These are phyloP conservation scores for Lampris megalopsis DNA, from an alignment of 2,113 vertebrate species.

Conservation along the genomic window DNA sequence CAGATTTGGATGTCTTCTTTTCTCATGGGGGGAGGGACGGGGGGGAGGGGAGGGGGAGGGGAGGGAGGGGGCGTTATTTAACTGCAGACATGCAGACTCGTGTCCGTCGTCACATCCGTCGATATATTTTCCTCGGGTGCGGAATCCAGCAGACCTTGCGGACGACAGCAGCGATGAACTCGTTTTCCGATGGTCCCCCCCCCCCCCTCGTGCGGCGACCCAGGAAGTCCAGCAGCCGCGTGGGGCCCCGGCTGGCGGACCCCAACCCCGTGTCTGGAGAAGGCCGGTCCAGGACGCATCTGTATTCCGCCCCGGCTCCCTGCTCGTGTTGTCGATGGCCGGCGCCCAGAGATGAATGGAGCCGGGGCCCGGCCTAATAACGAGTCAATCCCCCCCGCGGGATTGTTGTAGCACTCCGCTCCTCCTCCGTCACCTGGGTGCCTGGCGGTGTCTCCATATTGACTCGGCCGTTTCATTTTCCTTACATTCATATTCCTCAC, in stretches of 20 bases:
- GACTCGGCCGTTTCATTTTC: constrained; percentile 74
- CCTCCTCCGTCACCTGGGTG: constrained; percentile 69
- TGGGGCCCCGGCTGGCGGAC: constrained; percentile 37
- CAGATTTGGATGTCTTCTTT: no score
- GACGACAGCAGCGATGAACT: constrained; percentile 22
- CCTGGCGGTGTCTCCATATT: constrained; percentile 64
- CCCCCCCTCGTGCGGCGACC: constrained; percentile 62
- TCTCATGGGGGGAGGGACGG: no score
- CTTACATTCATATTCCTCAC: constrained; percentile 68
- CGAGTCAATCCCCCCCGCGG: constrained; percentile 63
- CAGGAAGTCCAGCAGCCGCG: constrained; percentile 47
- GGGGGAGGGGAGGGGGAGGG: no score
- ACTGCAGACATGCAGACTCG: constrained; percentile 8
- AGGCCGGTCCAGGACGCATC: constrained; percentile 66
- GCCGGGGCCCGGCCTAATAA: constrained; percentile 71
- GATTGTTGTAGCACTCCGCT: constrained; percentile 54
- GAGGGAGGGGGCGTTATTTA: not conserved
- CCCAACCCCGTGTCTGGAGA: constrained; percentile 65
- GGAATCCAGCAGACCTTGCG: not conserved
- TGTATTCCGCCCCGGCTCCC: constrained; percentile 66
- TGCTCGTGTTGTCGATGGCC: constrained; percentile 69
- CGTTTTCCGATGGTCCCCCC: constrained; percentile 27
- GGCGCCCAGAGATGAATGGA: constrained; percentile 72
- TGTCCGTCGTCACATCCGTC: not conserved
- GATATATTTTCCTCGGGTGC: no score